Conservation (phyloP, 2,113 vertebrate genomes). For the Sylvia atricapilla region DNA sequence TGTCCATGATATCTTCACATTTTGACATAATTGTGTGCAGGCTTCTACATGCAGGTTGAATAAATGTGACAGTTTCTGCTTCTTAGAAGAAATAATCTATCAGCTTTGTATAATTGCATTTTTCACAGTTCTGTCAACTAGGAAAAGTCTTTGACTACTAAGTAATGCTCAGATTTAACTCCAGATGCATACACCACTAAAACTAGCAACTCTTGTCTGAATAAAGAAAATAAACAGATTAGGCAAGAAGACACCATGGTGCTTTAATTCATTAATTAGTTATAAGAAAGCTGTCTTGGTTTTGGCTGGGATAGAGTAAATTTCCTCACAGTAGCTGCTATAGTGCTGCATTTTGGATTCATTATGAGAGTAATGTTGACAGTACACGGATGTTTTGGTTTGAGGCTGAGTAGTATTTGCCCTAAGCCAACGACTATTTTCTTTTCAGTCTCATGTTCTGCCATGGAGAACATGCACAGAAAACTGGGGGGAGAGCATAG, state of each 20-base stretch:
- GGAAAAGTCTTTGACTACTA: neutral
- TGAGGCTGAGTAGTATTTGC: neutral
- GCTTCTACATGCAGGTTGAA: neutral
- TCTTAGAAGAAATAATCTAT: neutral
- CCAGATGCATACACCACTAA: neutral
- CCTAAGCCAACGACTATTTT: neutral
- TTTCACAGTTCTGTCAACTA: neutral
- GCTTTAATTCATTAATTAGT: neutral
- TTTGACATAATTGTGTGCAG: neutral
- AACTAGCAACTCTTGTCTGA: neutral
- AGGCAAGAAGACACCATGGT: neutral
- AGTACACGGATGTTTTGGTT: neutral
- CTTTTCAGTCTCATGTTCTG: neutral
- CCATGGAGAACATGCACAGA: too few species aligned
- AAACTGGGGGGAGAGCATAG: neutral
- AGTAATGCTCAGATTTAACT: neutral
- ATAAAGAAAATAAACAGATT: neutral
- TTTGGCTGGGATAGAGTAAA: neutral
- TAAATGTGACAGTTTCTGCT: neutral
- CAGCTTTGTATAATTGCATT: slow-evolving; percentile 15
- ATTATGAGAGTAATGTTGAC: neutral
- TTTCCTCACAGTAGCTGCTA: neutral
- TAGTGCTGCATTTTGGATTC: neutral
- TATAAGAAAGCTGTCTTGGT: neutral
- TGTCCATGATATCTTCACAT: neutral